Percentiles rank a stretch among this genome's conserved stretches.
phyloP scores from a whole-genome alignment of 2,113 vertebrate genomes.

The Shinisaurus crocodilurus region DNA sequence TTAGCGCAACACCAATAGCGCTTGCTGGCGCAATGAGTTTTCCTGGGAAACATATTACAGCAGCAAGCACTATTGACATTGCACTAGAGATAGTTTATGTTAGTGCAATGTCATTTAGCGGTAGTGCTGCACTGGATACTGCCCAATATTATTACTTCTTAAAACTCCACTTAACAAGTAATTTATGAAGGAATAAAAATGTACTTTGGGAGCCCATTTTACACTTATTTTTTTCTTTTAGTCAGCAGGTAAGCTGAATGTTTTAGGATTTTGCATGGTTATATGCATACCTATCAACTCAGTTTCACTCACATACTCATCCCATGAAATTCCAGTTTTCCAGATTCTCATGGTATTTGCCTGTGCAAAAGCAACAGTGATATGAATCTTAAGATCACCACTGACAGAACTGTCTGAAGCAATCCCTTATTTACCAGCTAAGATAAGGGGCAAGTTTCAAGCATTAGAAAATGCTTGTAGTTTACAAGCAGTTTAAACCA shows the following conservation, averaged over 20 bases:
- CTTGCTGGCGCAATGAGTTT: no score
- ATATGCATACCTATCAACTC: not conserved
- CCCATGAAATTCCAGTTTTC: not conserved
- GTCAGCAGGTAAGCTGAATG: not conserved
- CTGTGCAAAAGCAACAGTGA: not conserved
- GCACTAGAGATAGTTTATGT: no score
- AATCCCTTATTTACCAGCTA: not conserved
- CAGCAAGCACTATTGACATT: no score
- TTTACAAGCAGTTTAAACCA: not conserved
- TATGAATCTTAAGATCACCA: not conserved
- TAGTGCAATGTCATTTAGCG: no score
- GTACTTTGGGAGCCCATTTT: not conserved
- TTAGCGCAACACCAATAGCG: no score
- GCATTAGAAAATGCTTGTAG: not conserved
- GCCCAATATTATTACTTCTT: not conserved
- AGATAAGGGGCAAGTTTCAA: not conserved
- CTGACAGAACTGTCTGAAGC: not conserved
- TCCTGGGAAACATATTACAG: no score
- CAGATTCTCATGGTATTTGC: not conserved
- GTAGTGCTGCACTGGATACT: not conserved
- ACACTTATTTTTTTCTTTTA: not conserved
- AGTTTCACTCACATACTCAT: not conserved
- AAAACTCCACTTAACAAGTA: not conserved
- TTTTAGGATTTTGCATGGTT: not conserved
- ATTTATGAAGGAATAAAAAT: constrained; percentile 2